Percentiles rank a stretch among this genome's conserved stretches.
phyloP scores from a whole-genome alignment of 1,140 invertebrate genomes.

The Teleopsis dalmanni region DNA sequence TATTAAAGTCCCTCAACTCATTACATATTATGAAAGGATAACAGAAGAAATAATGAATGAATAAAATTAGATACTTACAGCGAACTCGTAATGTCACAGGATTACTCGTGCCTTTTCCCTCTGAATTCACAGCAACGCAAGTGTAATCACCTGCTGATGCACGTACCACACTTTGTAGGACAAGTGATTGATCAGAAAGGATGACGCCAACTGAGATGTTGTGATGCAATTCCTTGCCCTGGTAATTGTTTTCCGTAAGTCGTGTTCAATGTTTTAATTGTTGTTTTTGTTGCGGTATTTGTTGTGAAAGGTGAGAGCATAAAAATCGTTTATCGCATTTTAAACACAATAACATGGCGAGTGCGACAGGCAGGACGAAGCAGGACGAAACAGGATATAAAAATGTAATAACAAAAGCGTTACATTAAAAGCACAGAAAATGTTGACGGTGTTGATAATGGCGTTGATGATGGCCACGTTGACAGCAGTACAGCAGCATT shows the following conservation, averaged over 20 bases:
- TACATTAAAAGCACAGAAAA: too few relatives aligned
- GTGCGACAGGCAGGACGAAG: too few relatives aligned
- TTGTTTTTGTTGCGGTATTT: background rate
- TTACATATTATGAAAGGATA: too few relatives aligned
- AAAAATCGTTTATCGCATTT: too few relatives aligned
- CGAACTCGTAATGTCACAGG: slow-evolving; percentile 67
- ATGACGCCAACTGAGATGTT: slow-evolving; percentile 70
- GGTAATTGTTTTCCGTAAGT: background rate
- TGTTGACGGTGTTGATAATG: too few relatives aligned
- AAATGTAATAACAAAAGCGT: too few relatives aligned
- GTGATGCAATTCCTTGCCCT: slow-evolving; percentile 71
- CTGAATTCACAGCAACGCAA: slow-evolving; percentile 70
- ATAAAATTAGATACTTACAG: slow-evolving; percentile 58
- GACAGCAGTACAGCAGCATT: too few relatives aligned
- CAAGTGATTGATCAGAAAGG: slow-evolving; percentile 72
- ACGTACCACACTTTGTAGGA: slow-evolving; percentile 71
- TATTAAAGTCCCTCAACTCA: too few relatives aligned
- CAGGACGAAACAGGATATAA: too few relatives aligned
- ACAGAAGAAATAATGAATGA: slow-evolving; percentile 5
- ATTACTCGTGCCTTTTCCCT: slow-evolving; percentile 74
- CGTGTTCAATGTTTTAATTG: background rate
- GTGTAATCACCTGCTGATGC: slow-evolving; percentile 73
- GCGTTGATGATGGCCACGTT: too few relatives aligned
- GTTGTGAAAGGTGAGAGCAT: background rate
- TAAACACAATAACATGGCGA: too few relatives aligned